Base-by-base conservation (phyloP, 2,888 invertebrate species). In the Drosophila eohydei region DNA sequence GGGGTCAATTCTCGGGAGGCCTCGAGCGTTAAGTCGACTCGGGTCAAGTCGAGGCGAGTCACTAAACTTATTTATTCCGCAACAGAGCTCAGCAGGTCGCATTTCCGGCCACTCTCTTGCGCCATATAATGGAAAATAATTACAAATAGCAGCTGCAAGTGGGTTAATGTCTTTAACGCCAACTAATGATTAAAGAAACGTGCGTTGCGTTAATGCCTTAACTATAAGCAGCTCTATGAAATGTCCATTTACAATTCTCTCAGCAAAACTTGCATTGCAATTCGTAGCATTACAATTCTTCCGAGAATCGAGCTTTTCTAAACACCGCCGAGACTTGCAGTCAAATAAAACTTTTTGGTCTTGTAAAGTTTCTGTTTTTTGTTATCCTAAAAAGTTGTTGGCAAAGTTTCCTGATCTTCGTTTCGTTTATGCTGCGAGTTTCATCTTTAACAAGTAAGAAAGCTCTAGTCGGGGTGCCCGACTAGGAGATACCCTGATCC, bases 91-190 rank as follows among this genome's bases (percentile, higher is more conserved):
- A 80, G 60, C 77, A 34, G 62, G 65, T 44, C 56, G 60, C 68
- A 51, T 55, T 70, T 46, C 46, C 41, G 59, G 12, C 51, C 26
- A 26, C 11, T 3, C 28, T 34, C n/a, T 36, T 44, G 46, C 75
- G 56, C 69, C 67, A 65, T 73, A 90, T 90, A 86, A 86, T 86
- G 69, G 88, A 90, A 90, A 89, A 89, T 89, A 87, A 86, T 86
- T 89, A 87, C 75, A 84, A 81, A 69, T 71, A 73, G 80, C 16
- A 26, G 62, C 41, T 71, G 66, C 68, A 71, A 64, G 48, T 67
- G 71, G 66, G 69, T 76, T 80, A 76, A 67, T 57, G 64, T 54
- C 52, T 64, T 56, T 50, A 73, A 78, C 83, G 75, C 52, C 75
- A 80, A 90, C 89, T 85, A 87, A 85, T 87, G 81, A 64, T 58